These are phyloP conservation scores for Orycteropus afer DNA, from an alignment of 2,113 vertebrate species.

Conservation along the genomic window DNA sequence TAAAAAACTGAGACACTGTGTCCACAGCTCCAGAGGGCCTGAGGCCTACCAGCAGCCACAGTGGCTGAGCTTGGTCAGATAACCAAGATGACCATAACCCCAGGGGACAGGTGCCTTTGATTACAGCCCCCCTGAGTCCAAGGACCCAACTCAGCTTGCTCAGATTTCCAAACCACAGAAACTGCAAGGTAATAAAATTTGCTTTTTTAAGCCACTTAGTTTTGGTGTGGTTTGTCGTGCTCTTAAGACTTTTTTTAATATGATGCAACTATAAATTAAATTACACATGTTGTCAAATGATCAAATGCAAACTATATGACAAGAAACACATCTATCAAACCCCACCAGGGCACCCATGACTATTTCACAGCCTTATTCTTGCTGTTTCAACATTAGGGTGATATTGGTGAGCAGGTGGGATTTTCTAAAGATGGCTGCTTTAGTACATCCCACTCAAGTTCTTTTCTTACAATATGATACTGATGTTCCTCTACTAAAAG, in stretches of 20 bases:
- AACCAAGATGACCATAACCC: neutral
- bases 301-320: neutral
- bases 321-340: neutral
- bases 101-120: neutral
- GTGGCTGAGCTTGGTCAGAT: neutral
- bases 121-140: accelerated
- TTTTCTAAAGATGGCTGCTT: neutral
- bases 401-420: too few relatives aligned
- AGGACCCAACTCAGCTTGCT: neutral
- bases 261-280: neutral
- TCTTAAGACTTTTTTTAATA: neutral
- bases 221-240: neutral
- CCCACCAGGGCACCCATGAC: too few relatives aligned
- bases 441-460: too few relatives aligned
- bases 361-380: too few relatives aligned
- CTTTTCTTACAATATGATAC: neutral
- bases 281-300: neutral
- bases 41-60: neutral
- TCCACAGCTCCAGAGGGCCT: neutral
- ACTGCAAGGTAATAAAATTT: neutral
- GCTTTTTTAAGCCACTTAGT: neutral
- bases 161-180: neutral
- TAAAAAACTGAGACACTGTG: accelerated
- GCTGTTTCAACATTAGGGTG: neutral
- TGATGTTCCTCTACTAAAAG: neutral